phyloP scores from a whole-genome alignment of 2,888 invertebrate genomes.

The Spodoptera picta region DNA sequence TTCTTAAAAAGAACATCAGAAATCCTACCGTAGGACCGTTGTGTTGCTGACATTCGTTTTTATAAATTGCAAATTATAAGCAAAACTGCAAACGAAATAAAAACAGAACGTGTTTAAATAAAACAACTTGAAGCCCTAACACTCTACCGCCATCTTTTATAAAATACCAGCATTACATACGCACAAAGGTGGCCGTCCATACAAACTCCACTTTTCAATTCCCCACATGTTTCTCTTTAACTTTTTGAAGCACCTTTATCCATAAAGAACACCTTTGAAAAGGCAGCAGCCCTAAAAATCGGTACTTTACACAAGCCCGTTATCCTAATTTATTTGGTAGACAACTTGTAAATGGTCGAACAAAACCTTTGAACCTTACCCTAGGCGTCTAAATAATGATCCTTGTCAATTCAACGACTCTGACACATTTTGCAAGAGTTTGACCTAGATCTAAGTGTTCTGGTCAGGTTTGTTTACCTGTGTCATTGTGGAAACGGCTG shows the following conservation, averaged over 20 bases:
- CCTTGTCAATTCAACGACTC: slow-evolving; percentile 28
- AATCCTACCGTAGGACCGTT: no score
- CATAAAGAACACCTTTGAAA: neutral
- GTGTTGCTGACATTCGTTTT: no score
- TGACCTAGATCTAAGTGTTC: slow-evolving; percentile 31
- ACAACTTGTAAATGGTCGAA: slow-evolving; percentile 29
- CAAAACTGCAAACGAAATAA: no score
- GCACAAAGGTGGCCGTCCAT: no score
- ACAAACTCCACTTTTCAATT: neutral
- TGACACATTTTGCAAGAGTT: slow-evolving; percentile 32
- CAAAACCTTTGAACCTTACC: slow-evolving; percentile 30
- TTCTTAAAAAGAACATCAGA: no score
- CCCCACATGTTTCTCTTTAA: neutral
- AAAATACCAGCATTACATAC: no score
- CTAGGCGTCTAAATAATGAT: slow-evolving; percentile 29
- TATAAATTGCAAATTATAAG: no score
- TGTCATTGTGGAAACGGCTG: slow-evolving; percentile 13
- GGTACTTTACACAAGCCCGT: slow-evolving; percentile 10
- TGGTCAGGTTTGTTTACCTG: slow-evolving; percentile 22
- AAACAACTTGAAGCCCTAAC: no score
- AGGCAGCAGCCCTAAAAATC: neutral
- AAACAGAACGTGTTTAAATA: no score
- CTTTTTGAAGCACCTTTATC: slow-evolving; percentile 2
- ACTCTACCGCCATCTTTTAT: no score
- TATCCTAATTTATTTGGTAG: slow-evolving; percentile 49